Evolutionary conservation across 2,113 vertebrate genomes (phyloP).

Genomic region (Hippocampus guttulatus): DNA sequence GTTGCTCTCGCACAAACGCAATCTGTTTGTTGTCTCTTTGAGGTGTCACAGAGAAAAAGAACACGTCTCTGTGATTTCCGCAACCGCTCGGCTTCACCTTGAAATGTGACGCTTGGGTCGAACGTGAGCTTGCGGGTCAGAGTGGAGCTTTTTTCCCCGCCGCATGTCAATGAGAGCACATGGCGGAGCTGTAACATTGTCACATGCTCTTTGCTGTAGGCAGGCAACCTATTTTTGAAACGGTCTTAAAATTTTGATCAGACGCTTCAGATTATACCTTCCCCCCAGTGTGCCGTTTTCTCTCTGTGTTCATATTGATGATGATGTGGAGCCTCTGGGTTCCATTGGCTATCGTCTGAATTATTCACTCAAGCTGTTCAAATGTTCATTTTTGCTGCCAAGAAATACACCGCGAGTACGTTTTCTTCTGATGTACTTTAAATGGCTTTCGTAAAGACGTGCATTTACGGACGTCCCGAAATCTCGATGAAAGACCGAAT

Average conservation of each 20-base stretch:
- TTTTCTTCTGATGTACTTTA: conserved; percentile 14
- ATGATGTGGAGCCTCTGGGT: conserved; percentile 34
- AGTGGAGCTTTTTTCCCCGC: conserved; percentile 25
- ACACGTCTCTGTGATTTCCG: background rate
- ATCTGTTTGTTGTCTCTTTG: conserved; percentile 11
- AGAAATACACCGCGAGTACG: conserved; percentile 25
- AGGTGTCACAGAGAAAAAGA: conserved; percentile 2
- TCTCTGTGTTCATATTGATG: conserved; percentile 27
- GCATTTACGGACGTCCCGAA: too few relatives aligned
- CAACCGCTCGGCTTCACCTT: conserved; percentile 8
- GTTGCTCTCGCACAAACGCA: conserved; percentile 12
- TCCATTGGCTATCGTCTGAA: conserved; percentile 14
- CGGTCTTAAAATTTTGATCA: conserved; percentile 47
- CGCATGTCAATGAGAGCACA: conserved; percentile 48
- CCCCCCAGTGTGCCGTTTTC: conserved; percentile 1
- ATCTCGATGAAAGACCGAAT: background rate
- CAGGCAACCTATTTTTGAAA: conserved; percentile 41
- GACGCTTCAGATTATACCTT: conserved; percentile 36
- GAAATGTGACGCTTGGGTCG: conserved; percentile 7
- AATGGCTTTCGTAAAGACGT: conserved; percentile 5
- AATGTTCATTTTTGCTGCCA: conserved; percentile 15
- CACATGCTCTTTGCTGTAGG: conserved; percentile 21
- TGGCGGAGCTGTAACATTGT: conserved; percentile 22
- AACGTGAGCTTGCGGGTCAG: conserved; percentile 34
- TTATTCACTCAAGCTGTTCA: conserved; percentile 32